Evolutionary conservation across 2,113 vertebrate genomes (phyloP).

Genomic region (Chiloscyllium plagiosum): DNA sequence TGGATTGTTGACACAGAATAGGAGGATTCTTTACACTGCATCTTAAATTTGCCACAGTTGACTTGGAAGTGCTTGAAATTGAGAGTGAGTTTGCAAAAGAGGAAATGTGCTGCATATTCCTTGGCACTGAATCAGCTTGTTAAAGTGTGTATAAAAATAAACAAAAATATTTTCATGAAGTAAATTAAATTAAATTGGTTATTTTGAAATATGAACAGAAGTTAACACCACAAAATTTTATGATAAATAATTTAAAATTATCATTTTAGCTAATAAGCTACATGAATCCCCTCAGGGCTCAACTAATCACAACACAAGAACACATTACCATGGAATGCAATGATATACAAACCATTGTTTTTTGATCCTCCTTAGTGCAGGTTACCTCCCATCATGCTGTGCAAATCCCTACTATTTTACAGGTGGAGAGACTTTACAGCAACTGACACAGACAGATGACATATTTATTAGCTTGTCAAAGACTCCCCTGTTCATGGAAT

Average conservation of each 20-base stretch:
- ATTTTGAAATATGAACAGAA: not conserved
- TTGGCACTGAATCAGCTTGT: not conserved
- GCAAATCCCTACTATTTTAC: constrained; percentile 65
- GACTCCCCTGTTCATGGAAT: constrained; percentile 72
- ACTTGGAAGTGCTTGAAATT: not conserved
- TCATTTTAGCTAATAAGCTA: not conserved
- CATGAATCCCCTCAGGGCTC: constrained; percentile 44
- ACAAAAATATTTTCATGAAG: not conserved
- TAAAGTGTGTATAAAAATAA: not conserved
- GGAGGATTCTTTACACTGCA: not conserved
- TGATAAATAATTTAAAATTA: not conserved
- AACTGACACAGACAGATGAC: constrained; percentile 84
- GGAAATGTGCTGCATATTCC: not conserved
- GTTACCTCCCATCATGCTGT: constrained; percentile 56
- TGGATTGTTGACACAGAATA: not conserved
- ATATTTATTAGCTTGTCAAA: constrained; percentile 96
- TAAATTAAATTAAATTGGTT: not conserved
- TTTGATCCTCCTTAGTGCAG: constrained; percentile 46
- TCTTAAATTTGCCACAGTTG: not conserved
- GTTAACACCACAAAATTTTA: not conserved
- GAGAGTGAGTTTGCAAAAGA: not conserved
- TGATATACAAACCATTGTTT: constrained; percentile 33
- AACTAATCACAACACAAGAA: constrained; percentile 52
- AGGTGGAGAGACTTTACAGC: constrained; percentile 68
- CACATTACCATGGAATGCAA: constrained; percentile 46